Evolutionary conservation across 2,888 invertebrate genomes (phyloP).

Genomic region (Tiphia femorata): DNA sequence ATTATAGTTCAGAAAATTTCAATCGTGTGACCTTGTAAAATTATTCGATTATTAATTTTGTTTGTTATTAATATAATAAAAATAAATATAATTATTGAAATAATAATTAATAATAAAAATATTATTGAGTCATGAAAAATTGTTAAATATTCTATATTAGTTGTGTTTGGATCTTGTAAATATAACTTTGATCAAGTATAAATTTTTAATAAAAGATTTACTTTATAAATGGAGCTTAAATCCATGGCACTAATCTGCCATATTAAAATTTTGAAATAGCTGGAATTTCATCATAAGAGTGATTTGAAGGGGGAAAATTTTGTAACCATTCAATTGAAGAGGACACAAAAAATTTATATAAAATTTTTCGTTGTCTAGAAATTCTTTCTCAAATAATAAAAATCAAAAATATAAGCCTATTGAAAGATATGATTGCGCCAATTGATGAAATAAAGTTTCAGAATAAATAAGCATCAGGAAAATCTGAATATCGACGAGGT

Average conservation of each 20-base stretch:
- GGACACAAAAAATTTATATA: not conserved
- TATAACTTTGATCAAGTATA: not conserved
- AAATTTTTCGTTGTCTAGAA: no score
- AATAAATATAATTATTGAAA: slow-evolving; percentile 39
- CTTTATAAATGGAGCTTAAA: slow-evolving; percentile 5
- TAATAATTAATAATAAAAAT: slow-evolving; percentile 59
- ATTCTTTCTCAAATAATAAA: no score
- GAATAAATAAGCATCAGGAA: slow-evolving; percentile 75
- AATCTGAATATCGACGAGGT: slow-evolving; percentile 74
- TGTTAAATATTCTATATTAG: not conserved
- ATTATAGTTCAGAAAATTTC: slow-evolving; percentile 10
- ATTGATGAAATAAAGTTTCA: slow-evolving; percentile 15
- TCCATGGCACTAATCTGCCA: slow-evolving; percentile 12
- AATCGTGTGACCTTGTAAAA: slow-evolving; percentile 8
- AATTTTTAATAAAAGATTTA: slow-evolving; percentile 16
- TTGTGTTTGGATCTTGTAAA: not conserved
- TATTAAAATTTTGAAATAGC: slow-evolving; percentile 7
- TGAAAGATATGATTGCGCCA: slow-evolving; percentile 22
- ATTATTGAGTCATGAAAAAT: slow-evolving; percentile 5
- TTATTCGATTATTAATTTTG: not conserved
- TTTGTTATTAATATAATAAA: not conserved
- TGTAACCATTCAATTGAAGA: not conserved
- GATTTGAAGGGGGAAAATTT: not conserved
- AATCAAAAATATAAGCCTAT: slow-evolving; percentile 41
- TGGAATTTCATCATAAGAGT: slow-evolving; percentile 6